Conservation (phyloP, 2,888 invertebrate species). For the Cyaniris semiargus region DNA sequence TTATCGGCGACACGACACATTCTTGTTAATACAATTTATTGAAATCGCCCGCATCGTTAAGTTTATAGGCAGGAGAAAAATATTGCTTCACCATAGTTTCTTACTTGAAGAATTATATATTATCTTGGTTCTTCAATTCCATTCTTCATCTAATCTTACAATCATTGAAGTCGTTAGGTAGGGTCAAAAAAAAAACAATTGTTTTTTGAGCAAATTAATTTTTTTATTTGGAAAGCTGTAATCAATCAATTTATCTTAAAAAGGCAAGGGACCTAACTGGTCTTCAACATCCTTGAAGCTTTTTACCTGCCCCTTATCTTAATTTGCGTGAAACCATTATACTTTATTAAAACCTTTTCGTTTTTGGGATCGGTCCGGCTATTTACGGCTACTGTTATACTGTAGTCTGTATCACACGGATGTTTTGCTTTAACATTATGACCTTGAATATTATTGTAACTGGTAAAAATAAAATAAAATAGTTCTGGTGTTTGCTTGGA, state of each 20-base stretch:
- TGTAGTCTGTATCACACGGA: constrained; percentile 1
- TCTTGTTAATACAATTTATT: not conserved
- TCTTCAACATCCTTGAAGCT: not conserved
- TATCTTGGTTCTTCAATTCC: too few species aligned
- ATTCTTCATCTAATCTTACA: too few species aligned
- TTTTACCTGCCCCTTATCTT: not conserved
- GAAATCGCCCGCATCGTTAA: not conserved
- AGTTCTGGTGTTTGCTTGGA: too few species aligned
- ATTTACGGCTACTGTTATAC: not conserved
- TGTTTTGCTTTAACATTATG: not conserved
- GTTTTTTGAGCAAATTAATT: too few species aligned
- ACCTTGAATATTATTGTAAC: not conserved
- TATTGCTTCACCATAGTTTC: not conserved
- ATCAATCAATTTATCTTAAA: too few species aligned
- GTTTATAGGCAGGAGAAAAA: not conserved
- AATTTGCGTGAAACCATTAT: constrained; percentile 10
- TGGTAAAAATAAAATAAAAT: not conserved
- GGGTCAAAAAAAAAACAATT: too few species aligned
- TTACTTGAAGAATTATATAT: not conserved
- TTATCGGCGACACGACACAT: constrained; percentile 1
- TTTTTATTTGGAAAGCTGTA: too few species aligned
- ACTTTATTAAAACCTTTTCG: not conserved
- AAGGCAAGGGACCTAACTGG: not conserved
- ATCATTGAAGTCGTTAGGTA: too few species aligned
- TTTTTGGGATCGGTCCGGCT: constrained; percentile 5